Evolutionary conservation across 2,797 vertebrate genomes (phyloP), one percentile per base, ranked within the genome.

Genomic region (Mallotus villosus): DNA sequence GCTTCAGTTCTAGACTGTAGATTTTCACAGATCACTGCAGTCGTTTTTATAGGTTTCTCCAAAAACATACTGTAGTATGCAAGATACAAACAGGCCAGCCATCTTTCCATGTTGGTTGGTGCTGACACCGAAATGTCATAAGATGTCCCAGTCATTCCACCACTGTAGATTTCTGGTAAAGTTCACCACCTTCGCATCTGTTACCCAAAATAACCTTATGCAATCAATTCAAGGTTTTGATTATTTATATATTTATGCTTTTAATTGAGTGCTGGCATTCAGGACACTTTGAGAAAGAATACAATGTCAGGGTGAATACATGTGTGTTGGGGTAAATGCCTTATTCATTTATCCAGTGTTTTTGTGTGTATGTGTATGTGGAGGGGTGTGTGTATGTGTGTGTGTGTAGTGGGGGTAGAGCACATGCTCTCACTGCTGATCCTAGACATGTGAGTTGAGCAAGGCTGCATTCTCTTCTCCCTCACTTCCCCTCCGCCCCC

Each of bases 391-490:
- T 16, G 58, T 70, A 51, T 49, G 46, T 60, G 72, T 29, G 67
- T 24, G 27, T 63, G 60, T 62, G 53, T 19, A 37, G 29, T 29
- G 60, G 75, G 24, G n/a, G 51, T 78, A 66, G 69, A 82, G 72
- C 79, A 78, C 82, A 81, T 84, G 83, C 77, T 70, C 78, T 74
- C 37, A 78, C 78, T 84, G 66, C 75, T 86, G 82, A 83, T 80
- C 68, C 70, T 61, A 63, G 78, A 71, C 55, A 57, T 91, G 90
- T 91, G 88, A 89, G 74, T 68, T 74, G 55, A 82, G 70, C 63
- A 80, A 76, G 74, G 66, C 46, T 61, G 72, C 74, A 82, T 86
- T 85, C 84, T 69, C 51, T 55, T n/a, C 51, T 63, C 63, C 22
- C 51, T 55, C 51, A 17, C 51, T n/a, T 8, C 5, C 51, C 6